A percentile compares a stretch with the other conserved stretches of the same genome.
phyloP scores from a whole-genome alignment of 1,140 invertebrate species.

The Dufourea novaeangliae region DNA sequence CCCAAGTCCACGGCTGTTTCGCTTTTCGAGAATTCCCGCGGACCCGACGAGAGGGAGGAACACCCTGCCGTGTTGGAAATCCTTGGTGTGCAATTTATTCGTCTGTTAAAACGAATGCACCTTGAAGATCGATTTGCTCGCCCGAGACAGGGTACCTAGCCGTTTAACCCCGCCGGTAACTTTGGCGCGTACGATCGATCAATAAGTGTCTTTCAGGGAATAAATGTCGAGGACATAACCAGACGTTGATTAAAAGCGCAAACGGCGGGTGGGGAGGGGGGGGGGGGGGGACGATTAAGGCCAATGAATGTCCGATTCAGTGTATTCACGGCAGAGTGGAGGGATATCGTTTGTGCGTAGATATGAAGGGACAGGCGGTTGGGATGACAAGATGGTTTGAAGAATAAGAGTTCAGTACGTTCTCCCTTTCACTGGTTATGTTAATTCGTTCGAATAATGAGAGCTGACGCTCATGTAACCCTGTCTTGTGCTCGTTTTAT shows the following conservation, averaged over 20 bases:
- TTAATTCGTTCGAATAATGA: too few relatives aligned
- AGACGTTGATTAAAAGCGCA: too few relatives aligned
- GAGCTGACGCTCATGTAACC: too few relatives aligned
- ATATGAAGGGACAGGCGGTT: too few relatives aligned
- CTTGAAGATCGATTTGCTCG: neutral
- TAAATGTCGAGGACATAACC: neutral
- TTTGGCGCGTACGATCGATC: slow-evolving; percentile 24
- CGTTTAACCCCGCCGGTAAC: neutral
- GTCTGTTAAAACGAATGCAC: neutral
- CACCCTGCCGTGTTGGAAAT: neutral
- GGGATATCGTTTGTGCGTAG: too few relatives aligned
- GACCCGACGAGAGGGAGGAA: neutral
- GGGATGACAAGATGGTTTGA: neutral
- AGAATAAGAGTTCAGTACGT: too few relatives aligned
- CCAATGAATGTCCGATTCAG: too few relatives aligned
- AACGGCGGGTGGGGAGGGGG: too few relatives aligned
- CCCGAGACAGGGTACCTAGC: neutral
- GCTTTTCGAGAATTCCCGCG: neutral
- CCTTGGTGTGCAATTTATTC: neutral
- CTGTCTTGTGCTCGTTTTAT: too few relatives aligned
- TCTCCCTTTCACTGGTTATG: too few relatives aligned
- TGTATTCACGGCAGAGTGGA: too few relatives aligned
- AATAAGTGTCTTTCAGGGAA: slow-evolving; percentile 3
- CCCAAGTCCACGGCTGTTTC: neutral
- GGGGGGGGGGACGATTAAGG: too few relatives aligned